A percentile compares a stretch with the other conserved stretches of the same genome.
Conservation (phyloP, 1,140 invertebrate genomes). For the Nasonia longicornis region DNA sequence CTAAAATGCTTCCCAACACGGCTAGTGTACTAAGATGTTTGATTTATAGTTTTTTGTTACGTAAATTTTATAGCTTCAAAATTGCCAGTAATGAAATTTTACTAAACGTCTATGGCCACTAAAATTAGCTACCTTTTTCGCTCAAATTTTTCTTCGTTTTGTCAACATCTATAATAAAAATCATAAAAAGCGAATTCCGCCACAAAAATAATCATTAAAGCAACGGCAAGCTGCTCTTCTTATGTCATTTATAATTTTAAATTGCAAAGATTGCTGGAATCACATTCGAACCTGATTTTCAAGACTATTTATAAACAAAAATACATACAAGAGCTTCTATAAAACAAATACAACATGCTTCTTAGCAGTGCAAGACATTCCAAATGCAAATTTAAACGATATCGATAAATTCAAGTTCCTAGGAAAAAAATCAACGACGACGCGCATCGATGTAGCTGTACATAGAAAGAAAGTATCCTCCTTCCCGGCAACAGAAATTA, state of each 20-base stretch:
- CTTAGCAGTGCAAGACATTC: neutral
- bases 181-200: too few species aligned
- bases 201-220: too few species aligned
- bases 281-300: too few species aligned
- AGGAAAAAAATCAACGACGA: neutral
- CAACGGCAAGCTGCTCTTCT: too few species aligned
- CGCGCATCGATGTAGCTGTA: neutral
- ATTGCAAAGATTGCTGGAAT: too few species aligned
- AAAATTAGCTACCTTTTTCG: neutral
- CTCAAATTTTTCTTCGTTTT: neutral
- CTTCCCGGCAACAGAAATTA: neutral
- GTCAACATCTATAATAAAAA: neutral
- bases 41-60: neutral
- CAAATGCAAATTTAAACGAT: neutral
- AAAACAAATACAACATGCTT: too few species aligned
- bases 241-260: too few species aligned
- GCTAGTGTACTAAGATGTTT: neutral
- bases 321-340: too few species aligned
- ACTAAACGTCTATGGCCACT: neutral
- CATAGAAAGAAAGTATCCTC: neutral
- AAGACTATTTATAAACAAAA: neutral
- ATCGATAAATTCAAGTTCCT: neutral
- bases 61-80: neutral
- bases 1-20: neutral
- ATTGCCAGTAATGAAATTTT: neutral